Conservation (phyloP, 1,140 invertebrate species). For the Potamilus streckersoni region DNA sequence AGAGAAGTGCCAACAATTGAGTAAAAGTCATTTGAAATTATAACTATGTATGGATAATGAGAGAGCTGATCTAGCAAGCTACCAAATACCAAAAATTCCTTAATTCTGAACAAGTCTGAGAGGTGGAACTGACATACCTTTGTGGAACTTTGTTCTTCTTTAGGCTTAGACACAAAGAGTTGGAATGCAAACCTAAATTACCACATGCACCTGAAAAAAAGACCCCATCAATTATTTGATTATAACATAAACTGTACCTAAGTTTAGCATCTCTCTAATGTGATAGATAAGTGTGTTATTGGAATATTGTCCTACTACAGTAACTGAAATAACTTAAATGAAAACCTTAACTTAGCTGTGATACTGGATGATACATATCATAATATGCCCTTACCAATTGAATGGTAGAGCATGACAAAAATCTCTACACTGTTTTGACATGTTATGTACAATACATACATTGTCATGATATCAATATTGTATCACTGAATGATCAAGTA, state of each 20-base stretch:
- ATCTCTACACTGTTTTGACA: too few relatives aligned
- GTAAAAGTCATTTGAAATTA: too few relatives aligned
- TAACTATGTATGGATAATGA: too few relatives aligned
- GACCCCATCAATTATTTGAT: neutral
- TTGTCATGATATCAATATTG: too few relatives aligned
- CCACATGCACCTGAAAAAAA: conserved; percentile 54
- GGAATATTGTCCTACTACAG: neutral
- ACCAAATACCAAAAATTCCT: neutral
- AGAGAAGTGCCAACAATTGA: too few relatives aligned
- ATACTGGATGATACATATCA: neutral
- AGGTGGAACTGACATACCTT: conserved; percentile 38
- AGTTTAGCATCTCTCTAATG: neutral
- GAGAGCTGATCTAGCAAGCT: too few relatives aligned
- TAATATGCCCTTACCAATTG: too few relatives aligned
- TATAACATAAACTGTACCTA: neutral
- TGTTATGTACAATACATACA: too few relatives aligned
- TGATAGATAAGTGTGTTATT: neutral
- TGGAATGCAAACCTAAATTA: conserved; percentile 57
- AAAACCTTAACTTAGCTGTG: neutral
- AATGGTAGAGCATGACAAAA: too few relatives aligned
- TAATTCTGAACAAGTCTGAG: neutral
- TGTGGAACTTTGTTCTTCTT: conserved; percentile 49
- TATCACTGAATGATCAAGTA: too few relatives aligned
- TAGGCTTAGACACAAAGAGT: conserved; percentile 43
- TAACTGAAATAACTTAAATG: neutral